Base-by-base conservation (phyloP, 1,140 invertebrate genomes). In the Eufriesea mexicana region DNA sequence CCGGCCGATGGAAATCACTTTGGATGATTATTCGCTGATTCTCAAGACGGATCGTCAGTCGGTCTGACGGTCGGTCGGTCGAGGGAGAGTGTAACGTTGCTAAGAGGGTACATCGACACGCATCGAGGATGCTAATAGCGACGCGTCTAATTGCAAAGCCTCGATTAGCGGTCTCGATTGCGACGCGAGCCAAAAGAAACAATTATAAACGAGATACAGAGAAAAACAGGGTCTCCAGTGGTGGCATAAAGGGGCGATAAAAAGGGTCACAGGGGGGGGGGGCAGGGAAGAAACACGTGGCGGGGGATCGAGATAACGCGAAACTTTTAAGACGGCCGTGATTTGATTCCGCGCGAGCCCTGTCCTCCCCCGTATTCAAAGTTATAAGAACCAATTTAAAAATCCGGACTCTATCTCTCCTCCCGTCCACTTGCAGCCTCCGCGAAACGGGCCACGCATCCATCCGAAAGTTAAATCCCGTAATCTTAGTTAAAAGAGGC, bases 331-430 rank as follows among this genome's bases (percentile, higher is more conserved):
- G 91, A 85, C 83, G 72, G 54, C 84, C 90, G 84, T 89, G 88
- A 92, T 92, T 92, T 90, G 86, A 92, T 91, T 90, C 87, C 81
- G 70, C 67, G 72, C 61, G 78, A 54, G n/a, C n/a, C 55, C 75
- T 62, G 42, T 67, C 82, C 71, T 67, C 82, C 71, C 78, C 64
- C 85, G 85, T 91, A 90, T 92, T 92, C 91, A 92, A 92, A 93
- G 87, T 93, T 93, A 92, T 92, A 93, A 93, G 91, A 93, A 92
- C 86, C 91, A 93, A 93, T 92, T 93, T 93, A 93, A 93, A 92
- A 93, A 93, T 92, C 85, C 84, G 71, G 83, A 76, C 59, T 45
- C 55, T 51, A 54, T 28, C 42, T 28, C 71, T 12, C 18, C n/a
- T 7, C 42, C 28, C 6, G 18, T 6, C 54, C 25, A 51, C 45